A percentile compares a stretch with the other conserved stretches of the same genome.
Evolutionary conservation across 2,888 invertebrate genomes (phyloP).

Genomic region (Chaetogeoica ovagalla): DNA sequence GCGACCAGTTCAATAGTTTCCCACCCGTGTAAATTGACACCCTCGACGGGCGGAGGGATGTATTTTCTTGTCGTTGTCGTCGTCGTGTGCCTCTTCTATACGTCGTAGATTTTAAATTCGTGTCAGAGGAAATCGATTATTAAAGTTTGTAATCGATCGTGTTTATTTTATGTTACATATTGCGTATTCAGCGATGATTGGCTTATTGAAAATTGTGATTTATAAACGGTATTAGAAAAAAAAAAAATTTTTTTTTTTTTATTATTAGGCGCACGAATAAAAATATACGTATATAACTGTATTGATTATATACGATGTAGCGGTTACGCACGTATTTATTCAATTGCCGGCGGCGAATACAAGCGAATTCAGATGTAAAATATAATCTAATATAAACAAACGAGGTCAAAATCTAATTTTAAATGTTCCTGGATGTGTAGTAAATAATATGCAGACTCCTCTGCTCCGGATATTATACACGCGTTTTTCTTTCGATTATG

Average conservation of each 20-base stretch:
- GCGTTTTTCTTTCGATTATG: constrained; percentile 25
- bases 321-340: not conserved
- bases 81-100: too few relatives aligned
- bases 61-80: not conserved
- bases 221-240: not conserved
- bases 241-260: not conserved
- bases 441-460: not conserved
- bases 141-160: not conserved
- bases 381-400: constrained; percentile 20
- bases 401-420: constrained; percentile 42
- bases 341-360: not conserved
- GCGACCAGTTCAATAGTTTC: constrained; percentile 42
- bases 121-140: not conserved
- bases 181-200: not conserved
- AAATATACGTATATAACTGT: not conserved
- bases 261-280: not conserved
- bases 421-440: constrained; percentile 23
- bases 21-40: not conserved
- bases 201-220: too few relatives aligned
- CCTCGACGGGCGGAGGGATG: not conserved
- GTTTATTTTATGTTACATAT: not conserved
- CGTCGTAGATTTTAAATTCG: constrained; percentile 7
- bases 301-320: not conserved
- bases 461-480: constrained; percentile 31
- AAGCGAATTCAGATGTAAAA: constrained; percentile 6